Percentiles rank a stretch among this genome's conserved stretches.
Conservation (phyloP, 2,113 vertebrate genomes). For the Orthonyx spaldingii region DNA sequence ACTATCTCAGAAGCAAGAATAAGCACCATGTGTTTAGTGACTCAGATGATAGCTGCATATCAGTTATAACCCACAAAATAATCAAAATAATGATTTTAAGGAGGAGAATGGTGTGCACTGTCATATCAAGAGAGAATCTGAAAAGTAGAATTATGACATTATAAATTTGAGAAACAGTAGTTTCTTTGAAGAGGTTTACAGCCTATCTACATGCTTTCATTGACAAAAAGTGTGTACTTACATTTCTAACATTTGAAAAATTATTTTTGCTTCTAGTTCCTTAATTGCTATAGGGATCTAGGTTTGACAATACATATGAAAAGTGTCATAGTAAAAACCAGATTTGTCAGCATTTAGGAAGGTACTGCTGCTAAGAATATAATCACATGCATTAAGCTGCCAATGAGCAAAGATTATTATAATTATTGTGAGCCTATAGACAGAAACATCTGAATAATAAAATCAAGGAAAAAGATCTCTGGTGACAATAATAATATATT, state of each 20-base stretch:
- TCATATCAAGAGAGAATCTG: background rate
- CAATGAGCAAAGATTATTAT: background rate
- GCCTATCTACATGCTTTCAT: background rate
- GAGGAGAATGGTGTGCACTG: background rate
- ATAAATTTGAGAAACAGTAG: background rate
- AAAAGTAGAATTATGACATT: background rate
- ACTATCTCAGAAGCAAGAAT: background rate
- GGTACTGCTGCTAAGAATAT: background rate
- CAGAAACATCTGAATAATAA: background rate
- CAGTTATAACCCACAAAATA: background rate
- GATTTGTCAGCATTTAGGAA: background rate
- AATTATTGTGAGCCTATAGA: background rate
- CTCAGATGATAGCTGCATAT: background rate
- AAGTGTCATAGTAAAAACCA: background rate
- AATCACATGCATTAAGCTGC: background rate
- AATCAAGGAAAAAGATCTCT: background rate
- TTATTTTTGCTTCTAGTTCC: background rate
- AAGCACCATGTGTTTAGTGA: background rate
- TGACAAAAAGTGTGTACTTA: background rate
- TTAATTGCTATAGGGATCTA: background rate
- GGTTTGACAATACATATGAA: background rate
- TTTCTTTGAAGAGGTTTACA: background rate
- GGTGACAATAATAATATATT: background rate
- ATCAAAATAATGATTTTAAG: background rate
- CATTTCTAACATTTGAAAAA: background rate